These are phyloP conservation scores for Osmerus mordax DNA, from an alignment of 2,113 vertebrate genomes.

Conservation along the genomic window DNA sequence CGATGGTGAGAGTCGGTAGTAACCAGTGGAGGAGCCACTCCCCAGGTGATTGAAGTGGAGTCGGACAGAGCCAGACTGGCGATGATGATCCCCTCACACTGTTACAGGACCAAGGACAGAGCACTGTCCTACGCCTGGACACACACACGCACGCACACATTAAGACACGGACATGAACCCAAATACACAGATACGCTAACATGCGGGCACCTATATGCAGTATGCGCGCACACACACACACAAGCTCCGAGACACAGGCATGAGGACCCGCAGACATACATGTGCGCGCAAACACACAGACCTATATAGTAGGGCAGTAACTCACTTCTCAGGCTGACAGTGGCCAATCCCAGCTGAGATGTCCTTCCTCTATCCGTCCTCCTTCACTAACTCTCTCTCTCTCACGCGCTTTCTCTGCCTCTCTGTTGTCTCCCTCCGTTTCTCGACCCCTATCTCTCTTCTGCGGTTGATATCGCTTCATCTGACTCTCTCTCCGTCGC, in stretches of 20 bases:
- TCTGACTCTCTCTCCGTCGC: neutral
- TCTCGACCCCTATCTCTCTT: neutral
- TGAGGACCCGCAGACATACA: neutral
- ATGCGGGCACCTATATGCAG: neutral
- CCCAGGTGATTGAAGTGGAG: no score
- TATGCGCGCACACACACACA: constrained; percentile 3
- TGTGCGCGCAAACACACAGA: constrained; percentile 1
- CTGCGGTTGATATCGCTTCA: neutral
- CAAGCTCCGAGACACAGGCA: neutral
- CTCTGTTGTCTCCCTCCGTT: no score
- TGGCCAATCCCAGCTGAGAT: constrained; percentile 26
- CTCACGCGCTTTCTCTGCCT: no score
- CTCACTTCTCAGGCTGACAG: constrained; percentile 17
- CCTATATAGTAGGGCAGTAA: constrained; percentile 8
- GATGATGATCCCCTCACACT: no score
- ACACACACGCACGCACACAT: neutral
- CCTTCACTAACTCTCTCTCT: no score
- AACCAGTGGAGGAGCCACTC: neutral
- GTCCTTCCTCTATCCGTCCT: neutral
- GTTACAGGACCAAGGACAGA: no score
- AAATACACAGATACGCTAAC: neutral
- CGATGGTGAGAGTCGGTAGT: no score
- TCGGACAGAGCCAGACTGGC: no score
- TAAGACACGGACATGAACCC: neutral
- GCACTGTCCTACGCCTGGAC: neutral